Evolutionary conservation across 2,888 invertebrate genomes (phyloP).

Genomic region (Colletes collaris): DNA sequence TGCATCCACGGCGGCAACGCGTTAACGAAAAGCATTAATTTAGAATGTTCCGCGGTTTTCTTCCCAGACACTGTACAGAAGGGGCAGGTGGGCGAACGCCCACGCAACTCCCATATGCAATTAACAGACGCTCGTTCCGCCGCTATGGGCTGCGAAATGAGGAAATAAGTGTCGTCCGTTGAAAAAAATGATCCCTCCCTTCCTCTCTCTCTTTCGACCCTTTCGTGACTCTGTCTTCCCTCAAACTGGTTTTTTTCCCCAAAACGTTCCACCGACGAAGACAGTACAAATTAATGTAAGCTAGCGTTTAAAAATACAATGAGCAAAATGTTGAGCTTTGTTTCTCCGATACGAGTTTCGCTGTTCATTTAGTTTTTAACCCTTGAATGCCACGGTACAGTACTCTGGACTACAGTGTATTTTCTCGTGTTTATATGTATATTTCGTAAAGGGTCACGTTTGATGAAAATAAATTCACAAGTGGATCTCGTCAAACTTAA

Average conservation of each 20-base stretch:
- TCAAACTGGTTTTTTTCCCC: slow-evolving; percentile 19
- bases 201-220: neutral
- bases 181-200: slow-evolving; percentile 45
- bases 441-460: too few species aligned
- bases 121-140: slow-evolving; percentile 63
- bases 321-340: neutral
- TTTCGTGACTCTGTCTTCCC: neutral
- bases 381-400: neutral
- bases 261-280: slow-evolving; percentile 26
- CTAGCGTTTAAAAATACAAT: slow-evolving; percentile 46
- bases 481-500: too few species aligned
- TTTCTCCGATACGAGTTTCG: neutral
- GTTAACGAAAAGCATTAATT: slow-evolving; percentile 75
- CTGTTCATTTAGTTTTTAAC: slow-evolving; percentile 11
- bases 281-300: slow-evolving; percentile 55
- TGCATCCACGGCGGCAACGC: slow-evolving; percentile 62
- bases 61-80: slow-evolving; percentile 40
- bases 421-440: too few species aligned
- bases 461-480: too few species aligned
- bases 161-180: slow-evolving; percentile 60
- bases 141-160: slow-evolving; percentile 51
- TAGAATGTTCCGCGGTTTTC: slow-evolving; percentile 71
- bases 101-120: slow-evolving; percentile 69
- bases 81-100: neutral
- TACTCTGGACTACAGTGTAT: too few species aligned